Evolutionary conservation across 2,797 vertebrate species (phyloP), one percentile per base, ranked within the genome.

Genomic region (Xerus rutilus): DNA sequence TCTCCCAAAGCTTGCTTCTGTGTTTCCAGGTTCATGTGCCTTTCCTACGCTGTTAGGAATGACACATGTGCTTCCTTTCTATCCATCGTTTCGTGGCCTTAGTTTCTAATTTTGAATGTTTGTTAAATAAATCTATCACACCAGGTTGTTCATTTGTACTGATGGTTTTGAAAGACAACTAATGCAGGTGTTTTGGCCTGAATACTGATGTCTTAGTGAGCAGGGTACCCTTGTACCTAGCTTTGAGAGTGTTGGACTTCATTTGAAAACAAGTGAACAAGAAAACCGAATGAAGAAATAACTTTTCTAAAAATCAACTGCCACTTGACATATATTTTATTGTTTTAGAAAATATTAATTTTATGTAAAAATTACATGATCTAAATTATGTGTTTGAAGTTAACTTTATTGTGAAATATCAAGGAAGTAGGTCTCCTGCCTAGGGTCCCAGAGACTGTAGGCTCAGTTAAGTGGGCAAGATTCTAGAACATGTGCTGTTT

Each of bases 21-120:
- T 90, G 43, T 83, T 94, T 95, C 81, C 65, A 78, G 17, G n/a
- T 84, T 92, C 77, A 32, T 89, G 39, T 87, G n/a, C 43, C 67
- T 54, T 93, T 93, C 79, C 93, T 87, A 95, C 88, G 73, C 78
- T 95, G 32, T 95, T 89, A 59, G 82, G 70, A 96, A 73, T 54
- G 82, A 93, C 12, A 72, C 43, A 64, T 93, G 69, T 11, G 6
- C 86, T 94, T 84, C n/a, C 64, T 89, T 79, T 59, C 21, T 65
- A n/a, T 49, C 67, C 62, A 20, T 93, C n/a, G 83, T 72, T 94
- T 94, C 32, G 67, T 87, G 59, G 30, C 69, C n/a, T 85, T 93
- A 49, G 83, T 96, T 86, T 73, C 35, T 92, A 92, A 91, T 79
- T 92, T 79, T 91, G 74, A 96, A 49, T 89, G 78, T 74, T 25